Base-by-base conservation (phyloP, 2,888 invertebrate genomes). In the Heliconius charithonia region DNA sequence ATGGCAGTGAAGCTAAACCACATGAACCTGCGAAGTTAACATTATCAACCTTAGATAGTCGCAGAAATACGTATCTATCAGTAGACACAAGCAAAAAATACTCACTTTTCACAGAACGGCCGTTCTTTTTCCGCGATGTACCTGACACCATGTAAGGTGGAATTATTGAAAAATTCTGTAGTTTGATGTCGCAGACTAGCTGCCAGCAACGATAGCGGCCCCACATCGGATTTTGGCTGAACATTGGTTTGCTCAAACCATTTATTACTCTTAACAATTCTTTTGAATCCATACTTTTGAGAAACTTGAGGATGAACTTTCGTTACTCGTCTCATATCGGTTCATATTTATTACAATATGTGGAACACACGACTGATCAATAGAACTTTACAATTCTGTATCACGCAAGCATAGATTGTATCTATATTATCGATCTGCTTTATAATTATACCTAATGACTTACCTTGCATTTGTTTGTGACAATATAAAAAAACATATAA, bases 101-200 rank as follows among this genome's bases (percentile, higher is more conserved):
- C 94, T 88, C 86, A 97, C 97, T 97, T 97, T 92, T 98, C 97
- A 87, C 96, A 96, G 88, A 97, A 96, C 3, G 97, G 97, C 71
- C 97, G 92, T 29, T 96, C 96, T 81, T 96, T 95, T 88, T 97
- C 97, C 3, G 97, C 97, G 77, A 97, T 97, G 85, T 97, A 97
- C 37, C 97, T 95, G 0, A 98, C 97, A 25, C 97, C 97, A 87
- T 97, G 97, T 62, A 97, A 92, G 0, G 97, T 97, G 0, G 97
- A 97, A 86, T 97, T 96, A 84, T 97, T 96, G 86, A 97, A 97
- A 89, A 97, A 97, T 86, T 97, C 96, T 79, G 96, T 96, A 0
- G 96, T 96, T 89, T 97, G 97, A 86, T 96, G 96, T 56, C 96
- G 95, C 86, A 96, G 95, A 87, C 97, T 97, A 2, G 96, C 95